A percentile compares a stretch with the other conserved stretches of the same genome.
phyloP scores from a whole-genome alignment of 2,888 invertebrate species.

The Dryomyza anilis region DNA sequence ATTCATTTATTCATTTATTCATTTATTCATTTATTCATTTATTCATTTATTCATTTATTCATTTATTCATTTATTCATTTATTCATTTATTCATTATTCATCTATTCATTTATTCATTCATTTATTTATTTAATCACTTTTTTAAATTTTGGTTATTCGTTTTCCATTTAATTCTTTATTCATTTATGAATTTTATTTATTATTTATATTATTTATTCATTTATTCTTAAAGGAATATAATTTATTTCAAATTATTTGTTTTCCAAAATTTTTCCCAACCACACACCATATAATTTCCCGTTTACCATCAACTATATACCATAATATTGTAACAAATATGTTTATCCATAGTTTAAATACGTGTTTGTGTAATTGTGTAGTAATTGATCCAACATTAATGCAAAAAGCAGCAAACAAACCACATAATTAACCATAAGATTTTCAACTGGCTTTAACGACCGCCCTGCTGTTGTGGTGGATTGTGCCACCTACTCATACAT shows the following conservation, averaged over 20 bases:
- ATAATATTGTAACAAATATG: neutral
- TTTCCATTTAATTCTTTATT: too few relatives aligned
- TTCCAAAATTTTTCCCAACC: neutral
- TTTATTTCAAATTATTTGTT: neutral
- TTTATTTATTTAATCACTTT: neutral
- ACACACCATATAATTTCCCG: neutral
- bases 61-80: too few relatives aligned
- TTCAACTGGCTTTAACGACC: too few relatives aligned
- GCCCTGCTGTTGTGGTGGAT: too few relatives aligned
- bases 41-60: too few relatives aligned
- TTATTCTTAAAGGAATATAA: neutral
- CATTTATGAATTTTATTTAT: neutral
- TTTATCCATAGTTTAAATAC: neutral
- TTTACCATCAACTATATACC: neutral
- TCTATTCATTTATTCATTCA: neutral
- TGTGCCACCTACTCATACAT: too few relatives aligned
- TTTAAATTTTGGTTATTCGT: too few relatives aligned
- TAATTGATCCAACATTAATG: slow-evolving; percentile 11
- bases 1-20: neutral
- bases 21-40: too few relatives aligned
- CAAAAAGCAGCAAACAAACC: neutral
- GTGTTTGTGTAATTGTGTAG: slow-evolving; percentile 7
- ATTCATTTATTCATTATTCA: neutral
- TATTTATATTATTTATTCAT: neutral
- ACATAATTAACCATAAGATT: too few relatives aligned